Evolutionary conservation across 2,797 vertebrate species (phyloP).

Genomic region (Crenichthys baileyi): DNA sequence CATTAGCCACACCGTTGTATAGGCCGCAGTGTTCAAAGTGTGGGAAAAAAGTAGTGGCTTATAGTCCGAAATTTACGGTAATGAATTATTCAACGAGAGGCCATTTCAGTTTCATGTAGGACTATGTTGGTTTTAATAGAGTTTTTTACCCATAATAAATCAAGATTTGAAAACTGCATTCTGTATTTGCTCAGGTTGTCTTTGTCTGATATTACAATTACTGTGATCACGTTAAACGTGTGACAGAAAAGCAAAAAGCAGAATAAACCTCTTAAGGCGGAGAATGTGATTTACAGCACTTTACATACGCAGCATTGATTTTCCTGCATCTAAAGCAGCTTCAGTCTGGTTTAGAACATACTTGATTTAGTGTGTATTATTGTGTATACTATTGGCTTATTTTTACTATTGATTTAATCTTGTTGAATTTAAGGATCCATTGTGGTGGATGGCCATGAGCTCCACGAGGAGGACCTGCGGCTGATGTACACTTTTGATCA

Average conservation of each 20-base stretch:
- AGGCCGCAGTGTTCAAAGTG: too few species aligned
- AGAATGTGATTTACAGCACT: not conserved
- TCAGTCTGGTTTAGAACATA: not conserved
- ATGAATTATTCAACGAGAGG: not conserved
- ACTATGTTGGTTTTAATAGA: not conserved
- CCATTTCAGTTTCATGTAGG: not conserved
- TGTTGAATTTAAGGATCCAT: constrained; percentile 83
- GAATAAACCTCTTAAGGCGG: not conserved
- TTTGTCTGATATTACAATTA: not conserved
- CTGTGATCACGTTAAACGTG: not conserved
- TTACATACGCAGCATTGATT: not conserved
- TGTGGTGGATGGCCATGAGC: constrained; percentile 88
- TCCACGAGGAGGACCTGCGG: constrained; percentile 91
- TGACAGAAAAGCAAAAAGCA: not conserved
- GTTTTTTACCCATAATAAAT: not conserved
- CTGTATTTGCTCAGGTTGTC: not conserved
- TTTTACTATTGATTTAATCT: not conserved
- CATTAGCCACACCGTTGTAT: too few species aligned
- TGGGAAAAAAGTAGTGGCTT: too few species aligned
- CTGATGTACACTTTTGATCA: constrained; percentile 93
- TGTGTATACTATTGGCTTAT: not conserved
- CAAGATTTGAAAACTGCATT: not conserved
- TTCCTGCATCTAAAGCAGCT: not conserved
- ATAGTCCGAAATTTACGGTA: too few species aligned
- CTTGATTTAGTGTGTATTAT: not conserved